These are phyloP conservation scores for Bombus superbus DNA, from an alignment of 1,140 invertebrate species.

Conservation along the genomic window DNA sequence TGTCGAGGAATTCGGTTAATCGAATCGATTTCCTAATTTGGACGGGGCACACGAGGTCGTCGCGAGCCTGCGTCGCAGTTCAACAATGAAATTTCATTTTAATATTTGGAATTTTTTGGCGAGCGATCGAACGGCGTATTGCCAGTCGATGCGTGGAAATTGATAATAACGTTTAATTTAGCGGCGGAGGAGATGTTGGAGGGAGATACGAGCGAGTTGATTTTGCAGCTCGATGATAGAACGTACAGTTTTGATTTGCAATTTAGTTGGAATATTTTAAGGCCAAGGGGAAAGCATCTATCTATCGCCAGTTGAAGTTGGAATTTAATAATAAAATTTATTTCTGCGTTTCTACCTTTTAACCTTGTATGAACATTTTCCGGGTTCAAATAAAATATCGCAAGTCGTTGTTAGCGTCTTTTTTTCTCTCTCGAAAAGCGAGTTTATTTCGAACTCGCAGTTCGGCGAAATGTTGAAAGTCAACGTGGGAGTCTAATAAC, in stretches of 20 bases:
- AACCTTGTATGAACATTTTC: too few relatives aligned
- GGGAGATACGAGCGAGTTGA: background rate
- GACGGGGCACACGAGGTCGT: background rate
- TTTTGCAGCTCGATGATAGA: background rate
- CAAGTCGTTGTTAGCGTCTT: too few relatives aligned
- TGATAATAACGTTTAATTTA: background rate
- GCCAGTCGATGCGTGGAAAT: background rate
- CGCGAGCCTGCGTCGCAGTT: background rate
- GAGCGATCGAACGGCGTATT: background rate
- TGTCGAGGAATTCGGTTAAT: background rate
- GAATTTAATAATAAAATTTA: too few relatives aligned
- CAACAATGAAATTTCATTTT: background rate
- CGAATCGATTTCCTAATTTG: background rate
- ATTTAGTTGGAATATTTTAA: background rate
- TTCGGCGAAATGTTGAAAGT: too few relatives aligned
- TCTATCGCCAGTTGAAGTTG: too few relatives aligned
- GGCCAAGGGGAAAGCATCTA: too few relatives aligned
- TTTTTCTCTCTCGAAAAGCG: too few relatives aligned
- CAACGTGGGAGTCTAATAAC: too few relatives aligned
- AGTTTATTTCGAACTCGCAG: too few relatives aligned
- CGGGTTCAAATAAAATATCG: too few relatives aligned
- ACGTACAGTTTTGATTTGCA: background rate
- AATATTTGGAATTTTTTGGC: background rate
- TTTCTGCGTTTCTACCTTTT: too few relatives aligned
- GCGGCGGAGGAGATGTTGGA: background rate